Base-by-base conservation (phyloP, 2,113 vertebrate genomes). In the Ondatra zibethicus region DNA sequence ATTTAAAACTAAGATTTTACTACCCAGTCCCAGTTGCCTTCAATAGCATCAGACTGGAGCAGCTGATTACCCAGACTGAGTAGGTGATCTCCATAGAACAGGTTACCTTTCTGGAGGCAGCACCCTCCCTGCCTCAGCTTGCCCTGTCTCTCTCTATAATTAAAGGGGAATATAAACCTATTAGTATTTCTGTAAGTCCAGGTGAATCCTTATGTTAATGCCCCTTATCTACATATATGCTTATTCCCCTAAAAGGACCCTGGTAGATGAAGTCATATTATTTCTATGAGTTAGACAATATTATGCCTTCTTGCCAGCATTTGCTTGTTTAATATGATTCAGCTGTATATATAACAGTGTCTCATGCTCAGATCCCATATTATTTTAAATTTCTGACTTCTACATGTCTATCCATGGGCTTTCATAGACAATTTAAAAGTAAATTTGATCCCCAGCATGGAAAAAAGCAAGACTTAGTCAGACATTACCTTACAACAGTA, bases 281-380 rank as follows among this genome's bases (percentile, higher is more conserved):
- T 93, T 82, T 88, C 31, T 82, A 33, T 17, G 33, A 82, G 7
- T 86, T 65, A 89, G 42, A 89, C 89, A 96, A 61, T 89, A 81
- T 65, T 77, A 47, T 86, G 39, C 13, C 7, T 94, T 86, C 31
- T 42, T 93, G 81, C 85, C 66, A 61, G 16, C 90, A 42, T 66
- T 1, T 81, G 42, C 85, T 75, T 42, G 33, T 70, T 89, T 77
- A 91, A 65, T 92, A 81, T 73, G 50, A 86, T 25, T 84, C 17
- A 29, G 47, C 42, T 93, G 1, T 42, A 23, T 27, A 89, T 86
- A 58, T 7, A 92, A 89, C 1, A 85, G 27, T 33, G 52, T 36
- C 52, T 78, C 5, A 0, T 82, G 29, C 61, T 84, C 82, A 63
- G 70, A 94, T n/a, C 47, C n/a, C 88, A 16, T 47, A 21, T 39